Evolutionary conservation across 2,113 vertebrate species (phyloP), one percentile per base, ranked within the genome.

Genomic region (Pygathrix nemaeus): DNA sequence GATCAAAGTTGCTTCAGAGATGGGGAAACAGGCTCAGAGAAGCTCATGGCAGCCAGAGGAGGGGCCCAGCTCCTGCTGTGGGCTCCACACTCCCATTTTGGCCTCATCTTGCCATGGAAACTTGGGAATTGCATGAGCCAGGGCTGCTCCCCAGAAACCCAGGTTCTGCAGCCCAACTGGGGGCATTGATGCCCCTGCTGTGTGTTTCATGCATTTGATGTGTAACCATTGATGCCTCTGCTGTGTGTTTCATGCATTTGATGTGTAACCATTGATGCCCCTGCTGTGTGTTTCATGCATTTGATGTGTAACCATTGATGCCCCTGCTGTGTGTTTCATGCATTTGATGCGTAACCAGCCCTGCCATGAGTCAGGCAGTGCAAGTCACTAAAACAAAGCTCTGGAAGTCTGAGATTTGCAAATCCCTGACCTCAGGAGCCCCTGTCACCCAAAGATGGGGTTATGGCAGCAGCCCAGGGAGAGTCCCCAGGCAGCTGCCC

Each of bases 131-230:
- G 14, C 14, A 6, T 0, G 3, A 52, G 9, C 21, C 12, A 5
- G n/a, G 25, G 8, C 9, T 0, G 5, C 17, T n/a, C 40, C 17
- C 18, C 16, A 18, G 57, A 59, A 17, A 9, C 21, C 43, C 10
- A 3, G 27, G 73, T 1, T 86, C 73, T 23, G 2, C 3, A 3
- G 17, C 7, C 8, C 21, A 6, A 4, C 38, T 48, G 0, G 0
- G 52, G 87, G 10, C 17, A 1, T 14, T 13, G 4, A 13, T 0
- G 8, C 7, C 17, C 38, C 38, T 38, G 38, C 38, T 38, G 38
- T 38, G 38, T 38, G 38, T 38, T 38, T 38, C 38, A 38, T 38
- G 38, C 38, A 38, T 38, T 38, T 38, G 38, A 38, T 38, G 38
- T 38, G 38, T 38, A 38, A 38, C 38, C 17, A 1, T 14, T 13